phyloP scores from a whole-genome alignment of 2,113 vertebrate species.

The Elgaria multicarinata region DNA sequence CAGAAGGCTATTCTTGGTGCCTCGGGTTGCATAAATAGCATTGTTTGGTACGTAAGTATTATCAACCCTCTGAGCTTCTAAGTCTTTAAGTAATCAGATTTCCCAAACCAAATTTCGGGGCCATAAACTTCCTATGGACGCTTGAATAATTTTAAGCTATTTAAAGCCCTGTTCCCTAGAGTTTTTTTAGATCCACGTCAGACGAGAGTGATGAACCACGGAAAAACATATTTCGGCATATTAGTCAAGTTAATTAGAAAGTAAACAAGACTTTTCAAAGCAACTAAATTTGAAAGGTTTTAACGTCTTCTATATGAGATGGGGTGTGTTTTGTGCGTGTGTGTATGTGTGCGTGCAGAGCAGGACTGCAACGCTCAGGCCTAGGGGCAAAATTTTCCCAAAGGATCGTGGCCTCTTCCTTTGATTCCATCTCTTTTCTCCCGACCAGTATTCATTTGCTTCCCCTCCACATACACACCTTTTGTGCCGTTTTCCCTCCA shows the following conservation, averaged over 20 bases:
- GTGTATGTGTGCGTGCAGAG: background rate
- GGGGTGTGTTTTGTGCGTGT: background rate
- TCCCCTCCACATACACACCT: too few species aligned
- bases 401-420: too few species aligned
- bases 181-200: slow-evolving; percentile 47
- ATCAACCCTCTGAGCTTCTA: slow-evolving; percentile 34
- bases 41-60: slow-evolving; percentile 25
- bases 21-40: slow-evolving; percentile 49
- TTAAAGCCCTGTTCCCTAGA: slow-evolving; percentile 54
- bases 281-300: background rate
- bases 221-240: slow-evolving; percentile 31
- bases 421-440: too few species aligned
- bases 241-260: slow-evolving; percentile 35
- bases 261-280: background rate
- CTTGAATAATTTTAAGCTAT: slow-evolving; percentile 50
- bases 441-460: too few species aligned
- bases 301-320: background rate
- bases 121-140: slow-evolving; percentile 36
- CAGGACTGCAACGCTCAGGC: background rate
- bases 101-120: slow-evolving; percentile 42
- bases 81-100: slow-evolving; percentile 44
- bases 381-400: background rate
- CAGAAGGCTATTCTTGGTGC: slow-evolving; percentile 49
- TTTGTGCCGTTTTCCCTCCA: too few species aligned
- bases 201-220: slow-evolving; percentile 52